These are phyloP conservation scores for Kradibia gibbosae DNA, from an alignment of 1,140 invertebrate species.

Conservation along the genomic window DNA sequence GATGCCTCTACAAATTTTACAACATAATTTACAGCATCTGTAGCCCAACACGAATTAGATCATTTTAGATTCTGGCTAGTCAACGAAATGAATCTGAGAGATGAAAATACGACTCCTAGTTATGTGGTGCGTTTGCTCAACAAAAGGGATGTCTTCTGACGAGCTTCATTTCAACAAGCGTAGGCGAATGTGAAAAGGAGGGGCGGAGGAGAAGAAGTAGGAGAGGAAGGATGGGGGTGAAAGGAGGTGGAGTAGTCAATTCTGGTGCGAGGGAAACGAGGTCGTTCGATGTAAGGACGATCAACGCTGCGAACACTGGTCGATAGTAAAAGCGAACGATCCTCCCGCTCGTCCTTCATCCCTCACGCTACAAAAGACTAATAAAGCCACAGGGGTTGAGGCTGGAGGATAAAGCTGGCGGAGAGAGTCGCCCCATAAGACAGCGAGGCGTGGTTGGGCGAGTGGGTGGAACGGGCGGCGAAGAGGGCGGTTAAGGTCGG, in stretches of 20 bases:
- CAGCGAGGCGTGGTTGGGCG: constrained; percentile 50
- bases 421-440: constrained; percentile 59
- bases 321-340: constrained; percentile 58
- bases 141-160: too few relatives aligned
- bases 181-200: too few relatives aligned
- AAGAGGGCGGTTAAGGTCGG: constrained; percentile 60
- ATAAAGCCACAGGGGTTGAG: constrained; percentile 58
- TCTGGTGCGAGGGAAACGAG: background rate
- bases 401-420: background rate
- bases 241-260: background rate
- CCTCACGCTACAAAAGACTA: constrained; percentile 60
- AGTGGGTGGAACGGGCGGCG: constrained; percentile 46
- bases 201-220: too few relatives aligned
- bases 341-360: constrained; percentile 22
- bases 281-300: constrained; percentile 3
- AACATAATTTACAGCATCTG: too few relatives aligned
- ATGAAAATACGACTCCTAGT: too few relatives aligned
- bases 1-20: too few relatives aligned
- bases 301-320: background rate
- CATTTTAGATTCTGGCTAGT: too few relatives aligned
- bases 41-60: too few relatives aligned
- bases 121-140: too few relatives aligned
- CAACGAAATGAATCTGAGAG: too few relatives aligned
- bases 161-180: too few relatives aligned
- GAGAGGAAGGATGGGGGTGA: too few relatives aligned